These are phyloP conservation scores for Lasioglossum morio DNA, from an alignment of 2,888 invertebrate species.

Conservation along the genomic window DNA sequence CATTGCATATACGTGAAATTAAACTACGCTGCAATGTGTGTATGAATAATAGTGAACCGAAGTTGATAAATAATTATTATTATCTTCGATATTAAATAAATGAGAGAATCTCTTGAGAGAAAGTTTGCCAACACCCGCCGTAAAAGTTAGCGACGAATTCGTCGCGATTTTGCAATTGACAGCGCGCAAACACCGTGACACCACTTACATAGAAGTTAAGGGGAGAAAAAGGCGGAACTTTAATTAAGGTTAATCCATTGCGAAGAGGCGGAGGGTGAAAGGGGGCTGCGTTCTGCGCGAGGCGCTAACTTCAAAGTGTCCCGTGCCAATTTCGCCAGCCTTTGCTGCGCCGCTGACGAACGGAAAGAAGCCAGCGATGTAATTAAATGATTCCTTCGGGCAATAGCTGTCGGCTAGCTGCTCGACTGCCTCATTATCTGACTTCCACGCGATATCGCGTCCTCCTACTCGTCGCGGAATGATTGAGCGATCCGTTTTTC, in stretches of 20 bases:
- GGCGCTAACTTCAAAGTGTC: conserved; percentile 46
- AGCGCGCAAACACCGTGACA: neutral
- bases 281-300: neutral
- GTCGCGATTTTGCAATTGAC: neutral
- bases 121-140: neutral
- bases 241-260: conserved; percentile 56
- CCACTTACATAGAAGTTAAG: conserved; percentile 1
- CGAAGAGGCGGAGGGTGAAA: neutral
- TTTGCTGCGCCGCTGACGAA: conserved; percentile 45
- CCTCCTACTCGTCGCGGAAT: neutral
- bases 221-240: conserved; percentile 34
- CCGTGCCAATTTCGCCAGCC: conserved; percentile 37
- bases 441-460: neutral
- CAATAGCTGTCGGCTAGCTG: conserved; percentile 45
- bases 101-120: neutral
- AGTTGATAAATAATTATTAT: neutral
- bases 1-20: neutral
- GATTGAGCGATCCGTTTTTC: neutral
- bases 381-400: conserved; percentile 61
- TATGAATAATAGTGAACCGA: neutral
- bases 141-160: neutral
- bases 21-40: too few relatives aligned
- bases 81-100: neutral
- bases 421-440: conserved; percentile 1
- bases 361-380: conserved; percentile 48